Evolutionary conservation across 2,113 vertebrate species (phyloP), one percentile per base, ranked within the genome.

Genomic region (Melanotaenia duboulayi): DNA sequence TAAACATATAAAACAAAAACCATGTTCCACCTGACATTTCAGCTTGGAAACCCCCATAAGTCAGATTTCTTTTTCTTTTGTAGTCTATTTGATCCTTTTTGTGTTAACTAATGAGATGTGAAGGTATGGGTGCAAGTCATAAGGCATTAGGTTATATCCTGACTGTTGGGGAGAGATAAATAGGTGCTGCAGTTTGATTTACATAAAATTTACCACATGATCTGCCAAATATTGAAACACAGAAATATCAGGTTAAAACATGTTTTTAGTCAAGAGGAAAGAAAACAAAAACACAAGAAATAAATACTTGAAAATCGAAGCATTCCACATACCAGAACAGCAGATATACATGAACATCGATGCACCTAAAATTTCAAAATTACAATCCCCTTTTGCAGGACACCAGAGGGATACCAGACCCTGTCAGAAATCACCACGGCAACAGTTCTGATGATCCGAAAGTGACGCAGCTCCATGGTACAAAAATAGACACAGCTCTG

Each of bases 101-200:
- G 23, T 66, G 25, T 78, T 28, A 51, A 65, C 50, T 46, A 68
- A 72, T 65, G 71, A 60, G 59, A 79, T 19, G 42, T 72, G 62
- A 80, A 71, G 84, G 86, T 91, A 91, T 90, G 82, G 76, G 81
- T 85, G 39, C 60, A 88, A 82, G 80, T 90, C 83, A 86, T 93
- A 92, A 93, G 92, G 91, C 91, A 91, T 89, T 90, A 67, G 87
- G 90, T 86, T 83, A 65, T 68, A 71, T 92, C 83, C 88, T 88
- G 88, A 89, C 76, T 78, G 57, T 64, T 54, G 24, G 73, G 63
- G 23, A 68, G 40, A 71, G 80, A 74, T 42, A 76, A 78, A 65
- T 22, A 59, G 48, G 64, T 58, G 82, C 78, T 86, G 48, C n/a
- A 81, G 57, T 80, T 89, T 61, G 20, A 55, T 71, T 62, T 37